Percentiles rank a stretch among this genome's conserved stretches.
Evolutionary conservation across 1,140 invertebrate species (phyloP).

Genomic region (Euborellia annulipes): DNA sequence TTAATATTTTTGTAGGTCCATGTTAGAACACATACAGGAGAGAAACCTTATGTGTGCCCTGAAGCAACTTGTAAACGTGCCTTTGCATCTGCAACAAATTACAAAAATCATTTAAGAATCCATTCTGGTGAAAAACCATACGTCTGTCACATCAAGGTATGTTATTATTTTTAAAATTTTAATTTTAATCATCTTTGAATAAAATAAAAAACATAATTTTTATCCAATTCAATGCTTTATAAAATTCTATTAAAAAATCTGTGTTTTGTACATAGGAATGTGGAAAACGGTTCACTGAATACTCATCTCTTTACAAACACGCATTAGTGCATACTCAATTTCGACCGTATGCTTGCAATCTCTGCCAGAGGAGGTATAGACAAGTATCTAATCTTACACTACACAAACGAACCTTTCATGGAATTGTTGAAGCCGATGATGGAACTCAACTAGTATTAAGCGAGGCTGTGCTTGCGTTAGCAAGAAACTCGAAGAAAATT

Average conservation of each 20-base stretch:
- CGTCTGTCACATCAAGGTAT: conserved; percentile 32
- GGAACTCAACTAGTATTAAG: conserved; percentile 19
- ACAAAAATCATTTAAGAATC: conserved; percentile 46
- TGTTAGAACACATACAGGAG: conserved; percentile 33
- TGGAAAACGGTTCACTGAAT: conserved; percentile 53
- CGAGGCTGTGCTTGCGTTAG: conserved; percentile 7
- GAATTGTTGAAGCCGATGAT: conserved; percentile 18
- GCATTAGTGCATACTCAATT: conserved; percentile 47
- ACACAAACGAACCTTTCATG: conserved; percentile 36
- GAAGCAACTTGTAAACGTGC: conserved; percentile 38
- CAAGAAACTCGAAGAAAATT: conserved; percentile 2
- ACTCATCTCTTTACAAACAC: conserved; percentile 59
- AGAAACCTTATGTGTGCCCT: conserved; percentile 44
- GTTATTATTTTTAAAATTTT: not conserved
- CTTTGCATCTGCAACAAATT: conserved; percentile 54
- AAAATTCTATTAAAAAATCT: too few relatives aligned
- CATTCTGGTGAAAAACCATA: conserved; percentile 43
- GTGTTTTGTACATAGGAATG: too few relatives aligned
- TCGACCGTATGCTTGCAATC: conserved; percentile 40
- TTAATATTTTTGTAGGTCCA: conserved; percentile 29
- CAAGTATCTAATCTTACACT: conserved; percentile 44
- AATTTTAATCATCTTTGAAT: not conserved
- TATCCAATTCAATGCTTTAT: too few relatives aligned
- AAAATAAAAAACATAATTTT: too few relatives aligned
- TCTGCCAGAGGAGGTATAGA: conserved; percentile 41